Conservation (phyloP, 2,888 invertebrate species). For the Stenchaetothrips biformis region DNA sequence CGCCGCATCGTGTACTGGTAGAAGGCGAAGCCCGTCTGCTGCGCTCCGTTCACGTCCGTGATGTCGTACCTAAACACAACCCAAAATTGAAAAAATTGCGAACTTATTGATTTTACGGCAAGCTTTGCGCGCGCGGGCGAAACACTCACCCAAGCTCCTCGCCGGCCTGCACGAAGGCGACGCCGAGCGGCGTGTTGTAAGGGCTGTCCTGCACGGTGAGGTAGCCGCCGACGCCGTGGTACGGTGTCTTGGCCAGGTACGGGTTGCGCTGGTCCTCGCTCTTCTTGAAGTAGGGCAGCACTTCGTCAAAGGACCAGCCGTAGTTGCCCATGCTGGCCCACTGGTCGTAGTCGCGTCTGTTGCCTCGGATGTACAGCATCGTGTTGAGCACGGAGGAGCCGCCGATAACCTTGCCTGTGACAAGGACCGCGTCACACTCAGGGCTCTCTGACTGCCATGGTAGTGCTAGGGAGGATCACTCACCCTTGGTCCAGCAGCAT, state of each 20-base stretch:
- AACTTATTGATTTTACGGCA: background rate
- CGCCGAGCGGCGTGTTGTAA: slow-evolving; percentile 75
- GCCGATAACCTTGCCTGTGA: slow-evolving; percentile 57
- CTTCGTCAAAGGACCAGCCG: slow-evolving; percentile 82
- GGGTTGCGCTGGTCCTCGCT: slow-evolving; percentile 85
- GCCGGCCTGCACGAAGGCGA: slow-evolving; percentile 82
- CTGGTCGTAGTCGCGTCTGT: slow-evolving; percentile 76
- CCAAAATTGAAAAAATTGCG: background rate
- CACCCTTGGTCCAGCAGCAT: slow-evolving; percentile 78
- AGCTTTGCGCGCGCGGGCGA: background rate
- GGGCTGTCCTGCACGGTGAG: slow-evolving; percentile 72
- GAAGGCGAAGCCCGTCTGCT: slow-evolving; percentile 81
- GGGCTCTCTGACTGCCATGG: no score
- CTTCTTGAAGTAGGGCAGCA: slow-evolving; percentile 78
- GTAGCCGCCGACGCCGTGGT: slow-evolving; percentile 71
- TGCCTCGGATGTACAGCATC: slow-evolving; percentile 88
- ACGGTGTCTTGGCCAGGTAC: slow-evolving; percentile 66
- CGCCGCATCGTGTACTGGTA: slow-evolving; percentile 86
- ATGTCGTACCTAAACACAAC: slow-evolving; percentile 58
- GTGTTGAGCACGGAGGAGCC: slow-evolving; percentile 85
- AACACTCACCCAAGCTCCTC: slow-evolving; percentile 68
- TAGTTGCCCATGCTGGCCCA: slow-evolving; percentile 82
- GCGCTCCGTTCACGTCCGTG: slow-evolving; percentile 75
- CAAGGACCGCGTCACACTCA: background rate
- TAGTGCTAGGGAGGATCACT: background rate